Evolutionary conservation across 2,113 vertebrate genomes (phyloP).

Genomic region (Scolopax mira): DNA sequence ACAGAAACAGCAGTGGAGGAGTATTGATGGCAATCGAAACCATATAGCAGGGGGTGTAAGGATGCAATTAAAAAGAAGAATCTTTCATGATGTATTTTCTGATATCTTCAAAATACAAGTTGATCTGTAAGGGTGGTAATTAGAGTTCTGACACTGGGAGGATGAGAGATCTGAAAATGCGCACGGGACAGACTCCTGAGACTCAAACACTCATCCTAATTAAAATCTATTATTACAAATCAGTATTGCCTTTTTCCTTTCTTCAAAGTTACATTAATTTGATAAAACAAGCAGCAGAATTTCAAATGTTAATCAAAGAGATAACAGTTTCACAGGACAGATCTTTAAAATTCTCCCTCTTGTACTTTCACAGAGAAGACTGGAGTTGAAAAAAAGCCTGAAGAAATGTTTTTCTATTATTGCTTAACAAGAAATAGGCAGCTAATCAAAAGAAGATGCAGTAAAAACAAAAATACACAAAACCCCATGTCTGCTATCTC

Average conservation of each 20-base stretch:
- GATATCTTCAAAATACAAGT: slow-evolving; percentile 25
- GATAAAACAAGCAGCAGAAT: slow-evolving; percentile 52
- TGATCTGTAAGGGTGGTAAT: slow-evolving; percentile 36
- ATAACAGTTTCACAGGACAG: slow-evolving; percentile 43
- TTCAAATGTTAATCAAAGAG: slow-evolving; percentile 51
- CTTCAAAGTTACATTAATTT: slow-evolving; percentile 57
- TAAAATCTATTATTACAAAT: slow-evolving; percentile 59
- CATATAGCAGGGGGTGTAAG: neutral
- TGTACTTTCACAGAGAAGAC: slow-evolving; percentile 12
- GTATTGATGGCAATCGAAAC: neutral
- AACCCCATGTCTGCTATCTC: neutral
- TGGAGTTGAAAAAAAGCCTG: neutral
- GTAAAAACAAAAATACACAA: slow-evolving; percentile 39
- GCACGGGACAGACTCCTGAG: neutral
- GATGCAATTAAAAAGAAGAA: slow-evolving; percentile 5
- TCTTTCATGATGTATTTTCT: slow-evolving; percentile 27
- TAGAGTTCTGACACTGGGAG: slow-evolving; percentile 9
- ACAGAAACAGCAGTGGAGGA: neutral
- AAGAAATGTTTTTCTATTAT: slow-evolving; percentile 49
- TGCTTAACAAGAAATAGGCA: slow-evolving; percentile 39
- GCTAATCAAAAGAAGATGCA: slow-evolving; percentile 52
- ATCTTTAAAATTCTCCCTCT: slow-evolving; percentile 50
- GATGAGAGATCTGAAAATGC: slow-evolving; percentile 1
- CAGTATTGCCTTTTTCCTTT: slow-evolving; percentile 33
- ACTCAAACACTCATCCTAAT: slow-evolving; percentile 31